Evolutionary conservation across 1,140 invertebrate species (phyloP), one percentile per base, ranked within the genome.

Genomic region (Hyposmocoma kahamanoa): DNA sequence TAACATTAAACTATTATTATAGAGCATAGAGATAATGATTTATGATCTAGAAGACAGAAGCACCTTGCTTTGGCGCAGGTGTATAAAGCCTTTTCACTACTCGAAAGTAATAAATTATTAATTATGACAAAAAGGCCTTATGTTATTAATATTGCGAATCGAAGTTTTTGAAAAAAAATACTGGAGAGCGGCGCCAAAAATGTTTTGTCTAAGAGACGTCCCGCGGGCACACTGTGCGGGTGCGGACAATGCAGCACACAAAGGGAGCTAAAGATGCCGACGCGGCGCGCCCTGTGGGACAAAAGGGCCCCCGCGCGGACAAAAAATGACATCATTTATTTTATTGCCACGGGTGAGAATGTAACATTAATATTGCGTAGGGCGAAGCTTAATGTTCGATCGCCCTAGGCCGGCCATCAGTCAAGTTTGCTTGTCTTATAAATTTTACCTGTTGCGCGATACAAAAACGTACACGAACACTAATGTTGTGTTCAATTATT

Each of bases 321-420:
- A 84, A 84, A 84, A 84, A 84, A 84, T 84, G 77, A 82, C 81
- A 82, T 84, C 81, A 84, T 84, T 84, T 82, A 84, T 84, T 84
- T 84, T 82, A 84, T 84, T 84, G 75, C 74, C 58, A 59, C 71
- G 77, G 74, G 73, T 78, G 77, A 77, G 77, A 84, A 82, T 84
- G 67, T 71, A 70, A 76, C 72, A 82, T 82, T 84, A 84, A 82
- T 84, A 81, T 82, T 68, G 71, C 64, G 72, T 72, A 73, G 75
- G 63, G 68, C n/a, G n/a, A n/a, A n/a, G n/a, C 69, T 68, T 75
- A 79, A 84, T 80, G 72, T 67, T 65, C 59, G 59, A 78, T 72
- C 76, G 78, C 78, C 73, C 68, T 74, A 69, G 78, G 78, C 69
- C 49, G 47, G 53, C 59, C 70, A 79, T 83, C 64, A 66, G 68